phyloP scores from a whole-genome alignment of 2,113 vertebrate species.

The Heptranchias perlo region DNA sequence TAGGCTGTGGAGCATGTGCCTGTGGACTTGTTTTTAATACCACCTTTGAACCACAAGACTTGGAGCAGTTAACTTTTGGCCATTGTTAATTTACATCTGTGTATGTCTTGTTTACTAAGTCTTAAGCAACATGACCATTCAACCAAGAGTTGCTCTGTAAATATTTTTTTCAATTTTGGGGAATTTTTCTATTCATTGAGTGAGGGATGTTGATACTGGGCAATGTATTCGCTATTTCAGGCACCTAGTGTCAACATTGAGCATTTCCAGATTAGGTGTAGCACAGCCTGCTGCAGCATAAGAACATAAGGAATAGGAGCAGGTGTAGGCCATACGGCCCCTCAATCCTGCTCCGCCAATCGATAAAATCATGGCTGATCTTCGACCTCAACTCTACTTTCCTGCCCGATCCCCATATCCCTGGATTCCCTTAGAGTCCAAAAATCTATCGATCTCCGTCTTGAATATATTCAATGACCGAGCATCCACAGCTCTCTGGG shows the following conservation, averaged over 20 bases:
- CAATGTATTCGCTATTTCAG: neutral
- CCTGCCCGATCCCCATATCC: too few species aligned
- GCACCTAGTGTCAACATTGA: neutral
- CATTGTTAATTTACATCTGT: neutral
- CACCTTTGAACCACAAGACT: neutral
- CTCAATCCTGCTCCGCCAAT: too few species aligned
- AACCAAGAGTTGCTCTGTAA: neutral
- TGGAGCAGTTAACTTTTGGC: neutral
- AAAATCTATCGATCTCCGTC: too few species aligned
- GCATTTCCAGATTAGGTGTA: neutral
- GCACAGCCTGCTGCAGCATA: neutral
- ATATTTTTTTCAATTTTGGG: neutral
- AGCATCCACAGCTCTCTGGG: too few species aligned
- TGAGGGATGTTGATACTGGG: neutral
- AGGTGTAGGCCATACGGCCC: too few species aligned
- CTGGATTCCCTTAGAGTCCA: too few species aligned
- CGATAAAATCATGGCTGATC: too few species aligned
- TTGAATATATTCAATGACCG: too few species aligned
- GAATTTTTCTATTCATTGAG: neutral
- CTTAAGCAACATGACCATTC: neutral
- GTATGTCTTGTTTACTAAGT: neutral
- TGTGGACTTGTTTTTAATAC: neutral
- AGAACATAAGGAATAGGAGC: too few species aligned
- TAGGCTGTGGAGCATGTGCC: neutral
- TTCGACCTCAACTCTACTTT: too few species aligned